Base-by-base conservation (phyloP, 35 echinoderm and acorn worm species). In the Strongylocentrotus purpuratus region DNA sequence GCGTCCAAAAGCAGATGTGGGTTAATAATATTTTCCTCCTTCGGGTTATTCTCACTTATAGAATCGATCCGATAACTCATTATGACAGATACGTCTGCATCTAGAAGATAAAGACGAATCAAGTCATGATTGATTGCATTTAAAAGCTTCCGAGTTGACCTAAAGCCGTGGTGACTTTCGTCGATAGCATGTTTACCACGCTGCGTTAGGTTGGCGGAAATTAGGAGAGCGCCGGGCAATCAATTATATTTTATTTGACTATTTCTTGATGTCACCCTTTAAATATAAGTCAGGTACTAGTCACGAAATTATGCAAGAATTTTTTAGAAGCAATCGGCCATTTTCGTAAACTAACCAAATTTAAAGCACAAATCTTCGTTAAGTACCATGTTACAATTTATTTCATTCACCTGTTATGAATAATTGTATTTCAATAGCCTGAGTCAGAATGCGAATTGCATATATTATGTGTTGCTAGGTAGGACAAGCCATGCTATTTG, bases 71-170 rank as follows among this genome's bases (percentile, higher is more conserved):
- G 65, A 78, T 78, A 28, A 78, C 20, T 22, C 65, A 78, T 78
- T 78, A 78, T 78, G 65, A 78, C 65, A 78, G 65, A 70, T 31
- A 22, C 65, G 20, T 28, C 65, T 25, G n/a, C 18, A 78, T 78
- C 15, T 22, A 78, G 28, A 78, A 28, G 52, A 78, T 28, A 8
- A 28, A 78, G 65, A 28, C 22, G 20, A 78, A 78, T 78, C 25
- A 31, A 78, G 65, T 22, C 65, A 78, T 78, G 65, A 78, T 78
- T 78, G 65, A 78, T 78, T 78, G 65, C 65, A 78, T 78, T 78
- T 78, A 78, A 78, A 78, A 78, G 65, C 20, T n/a, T 28, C 18
- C 65, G 2, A 28, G n/a, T 78, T 78, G 4, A 28, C 65, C 65
- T 28, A 7, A n/a, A 22, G 65, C 65, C 28, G 20, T 70, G 61